Evolutionary conservation across 2,113 vertebrate species (phyloP).

Genomic region (Corythornis cristatus): DNA sequence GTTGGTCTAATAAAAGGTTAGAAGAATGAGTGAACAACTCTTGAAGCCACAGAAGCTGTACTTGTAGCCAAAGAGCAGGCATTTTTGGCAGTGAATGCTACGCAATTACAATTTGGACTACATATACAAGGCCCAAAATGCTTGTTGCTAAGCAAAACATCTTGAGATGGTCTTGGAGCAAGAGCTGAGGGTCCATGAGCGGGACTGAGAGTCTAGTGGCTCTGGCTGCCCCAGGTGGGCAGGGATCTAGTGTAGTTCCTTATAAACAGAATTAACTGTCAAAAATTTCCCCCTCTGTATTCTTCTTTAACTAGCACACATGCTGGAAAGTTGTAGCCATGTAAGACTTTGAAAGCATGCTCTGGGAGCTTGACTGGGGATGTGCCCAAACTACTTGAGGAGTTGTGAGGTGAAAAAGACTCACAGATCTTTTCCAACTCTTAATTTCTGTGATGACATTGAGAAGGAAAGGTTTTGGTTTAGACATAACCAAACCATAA

Average conservation of each 20-base stretch:
- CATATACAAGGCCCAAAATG: neutral
- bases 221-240: neutral
- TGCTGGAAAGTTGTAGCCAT: fast-evolving
- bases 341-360: neutral
- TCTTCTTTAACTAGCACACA: neutral
- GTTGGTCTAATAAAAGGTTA: conserved; percentile 60
- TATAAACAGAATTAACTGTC: neutral
- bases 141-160: neutral
- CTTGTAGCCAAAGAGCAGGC: conserved; percentile 37
- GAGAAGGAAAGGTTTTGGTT: neutral
- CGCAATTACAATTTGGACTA: conserved; percentile 1
- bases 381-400: neutral
- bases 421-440: neutral
- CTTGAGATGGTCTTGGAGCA: neutral
- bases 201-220: neutral
- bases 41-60: conserved; percentile 43
- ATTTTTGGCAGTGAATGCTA: conserved; percentile 2
- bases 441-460: neutral
- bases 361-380: fast-evolving
- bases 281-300: neutral
- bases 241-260: neutral
- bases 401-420: neutral
- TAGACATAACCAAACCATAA: neutral
- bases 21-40: conserved; percentile 46
- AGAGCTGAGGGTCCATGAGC: neutral